These are phyloP conservation scores for Tineola bisselliella DNA, from an alignment of 2,888 invertebrate species.

Conservation along the genomic window DNA sequence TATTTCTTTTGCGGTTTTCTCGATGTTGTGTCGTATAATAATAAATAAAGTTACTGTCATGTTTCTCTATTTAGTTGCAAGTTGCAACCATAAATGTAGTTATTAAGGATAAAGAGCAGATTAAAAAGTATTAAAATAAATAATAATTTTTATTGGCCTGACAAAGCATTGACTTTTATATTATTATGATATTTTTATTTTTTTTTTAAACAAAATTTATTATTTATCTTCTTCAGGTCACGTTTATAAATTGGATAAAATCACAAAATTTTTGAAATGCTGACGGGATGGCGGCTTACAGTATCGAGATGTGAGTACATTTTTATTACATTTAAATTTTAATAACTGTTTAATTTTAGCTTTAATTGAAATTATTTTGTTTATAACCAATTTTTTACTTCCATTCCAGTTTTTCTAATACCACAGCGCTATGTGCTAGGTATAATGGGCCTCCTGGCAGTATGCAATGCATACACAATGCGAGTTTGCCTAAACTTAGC, in stretches of 20 bases:
- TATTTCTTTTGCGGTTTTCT: too few species aligned
- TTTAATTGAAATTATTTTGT: background rate
- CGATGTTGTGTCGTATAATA: too few species aligned
- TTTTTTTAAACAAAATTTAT: background rate
- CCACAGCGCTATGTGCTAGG: constrained; percentile 77
- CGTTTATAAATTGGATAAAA: background rate
- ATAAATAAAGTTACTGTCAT: too few species aligned
- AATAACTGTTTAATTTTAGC: background rate
- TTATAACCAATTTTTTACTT: constrained; percentile 19
- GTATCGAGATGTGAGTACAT: constrained; percentile 46
- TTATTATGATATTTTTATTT: background rate
- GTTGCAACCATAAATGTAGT: too few species aligned
- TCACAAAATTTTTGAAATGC: constrained; percentile 27
- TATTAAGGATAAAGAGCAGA: too few species aligned
- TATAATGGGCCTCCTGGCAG: constrained; percentile 78
- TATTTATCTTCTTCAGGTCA: constrained; percentile 9
- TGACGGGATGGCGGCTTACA: constrained; percentile 48
- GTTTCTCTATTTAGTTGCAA: too few species aligned
- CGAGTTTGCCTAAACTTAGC: constrained; percentile 76
- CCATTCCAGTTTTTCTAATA: constrained; percentile 66
- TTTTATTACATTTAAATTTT: too few species aligned
- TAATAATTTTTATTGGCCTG: too few species aligned
- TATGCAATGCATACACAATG: constrained; percentile 82
- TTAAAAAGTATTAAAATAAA: too few species aligned
- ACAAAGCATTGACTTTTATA: too few species aligned